Base-by-base conservation (phyloP, 2,888 invertebrate genomes). In the Coleophora deauratella region DNA sequence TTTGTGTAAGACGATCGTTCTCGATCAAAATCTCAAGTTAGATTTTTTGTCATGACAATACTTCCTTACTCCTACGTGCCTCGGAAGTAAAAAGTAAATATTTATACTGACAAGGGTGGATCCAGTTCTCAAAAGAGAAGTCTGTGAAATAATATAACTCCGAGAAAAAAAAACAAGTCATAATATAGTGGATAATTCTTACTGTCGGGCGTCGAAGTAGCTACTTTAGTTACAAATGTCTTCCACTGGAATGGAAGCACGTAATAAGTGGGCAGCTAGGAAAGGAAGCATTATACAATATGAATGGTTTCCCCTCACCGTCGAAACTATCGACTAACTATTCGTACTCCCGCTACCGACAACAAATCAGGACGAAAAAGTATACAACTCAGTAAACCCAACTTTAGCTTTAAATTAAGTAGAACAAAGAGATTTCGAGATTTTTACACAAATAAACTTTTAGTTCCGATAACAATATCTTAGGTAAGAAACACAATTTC, bases 271-370 rank as follows among this genome's bases (percentile, higher is more conserved):
- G 59, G 63, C 64, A 61, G 54, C 52, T 56, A 63, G 75, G 72
- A 73, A 73, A 63, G 75, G 72, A 73, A 73, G 68, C 74, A 77
- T 78, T 77, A 74, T 59, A 72, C 74, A 70, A 69, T 77, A 74
- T 68, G 68, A 68, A 78, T 76, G 67, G 74, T 68, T 77, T 76
- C 77, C 78, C 65, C 60, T 60, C 54, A 61, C 55, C 58, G 55
- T 66, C 71, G 65, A 68, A 72, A 72, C 73, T 72, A 70, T 72
- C 66, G 70, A 62, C 52, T 65, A 70, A 71, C 69, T 66, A 66
- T 62, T 68, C 66, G 57, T 43, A 50, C 54, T 49, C 49, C 50
- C 58, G 47, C 55, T 61, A 54, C 54, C 51, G 56, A 62, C 57
- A 52, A 51, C 52, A 57, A 71, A 66, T 72, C 67, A 67, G 58